phyloP scores from a whole-genome alignment of 92 coral and sea anemone genomes.

The Zoanthus sansibaricus region DNA sequence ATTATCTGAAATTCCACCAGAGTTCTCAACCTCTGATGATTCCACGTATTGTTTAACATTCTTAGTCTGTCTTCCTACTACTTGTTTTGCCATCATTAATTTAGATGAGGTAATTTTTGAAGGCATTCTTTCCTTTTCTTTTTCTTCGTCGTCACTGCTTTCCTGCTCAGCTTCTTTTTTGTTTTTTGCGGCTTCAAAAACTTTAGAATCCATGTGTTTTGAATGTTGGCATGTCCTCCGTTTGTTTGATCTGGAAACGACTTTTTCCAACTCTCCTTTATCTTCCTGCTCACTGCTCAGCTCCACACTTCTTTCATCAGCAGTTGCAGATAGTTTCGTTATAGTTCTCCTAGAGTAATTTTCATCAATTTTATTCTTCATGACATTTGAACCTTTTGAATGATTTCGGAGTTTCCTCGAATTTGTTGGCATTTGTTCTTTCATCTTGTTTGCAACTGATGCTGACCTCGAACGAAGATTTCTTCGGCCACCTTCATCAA shows the following conservation, averaged over 20 bases:
- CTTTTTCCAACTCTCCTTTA: not conserved
- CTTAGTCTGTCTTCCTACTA: not conserved
- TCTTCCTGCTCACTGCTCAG: not conserved
- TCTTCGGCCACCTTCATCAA: no score
- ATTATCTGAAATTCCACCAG: not conserved
- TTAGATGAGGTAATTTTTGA: conserved; percentile 12
- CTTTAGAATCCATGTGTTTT: not conserved
- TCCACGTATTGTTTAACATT: not conserved
- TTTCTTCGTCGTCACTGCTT: not conserved
- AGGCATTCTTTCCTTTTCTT: not conserved
- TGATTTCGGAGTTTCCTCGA: no score
- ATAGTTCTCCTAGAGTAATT: not conserved
- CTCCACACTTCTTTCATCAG: not conserved
- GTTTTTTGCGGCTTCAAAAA: not conserved
- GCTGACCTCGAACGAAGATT: no score
- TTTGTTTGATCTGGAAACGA: not conserved
- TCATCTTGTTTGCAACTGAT: no score
- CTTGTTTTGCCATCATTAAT: not conserved
- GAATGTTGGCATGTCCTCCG: no score
- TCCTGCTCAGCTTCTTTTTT: not conserved
- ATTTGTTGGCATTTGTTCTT: not conserved
- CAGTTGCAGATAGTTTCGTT: not conserved
- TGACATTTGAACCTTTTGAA: not conserved
- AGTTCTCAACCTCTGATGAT: not conserved
- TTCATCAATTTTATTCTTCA: not conserved